Percentiles rank a stretch among this genome's conserved stretches.
Evolutionary conservation across 2,888 invertebrate species (phyloP).

Genomic region (Nudaria mundana): DNA sequence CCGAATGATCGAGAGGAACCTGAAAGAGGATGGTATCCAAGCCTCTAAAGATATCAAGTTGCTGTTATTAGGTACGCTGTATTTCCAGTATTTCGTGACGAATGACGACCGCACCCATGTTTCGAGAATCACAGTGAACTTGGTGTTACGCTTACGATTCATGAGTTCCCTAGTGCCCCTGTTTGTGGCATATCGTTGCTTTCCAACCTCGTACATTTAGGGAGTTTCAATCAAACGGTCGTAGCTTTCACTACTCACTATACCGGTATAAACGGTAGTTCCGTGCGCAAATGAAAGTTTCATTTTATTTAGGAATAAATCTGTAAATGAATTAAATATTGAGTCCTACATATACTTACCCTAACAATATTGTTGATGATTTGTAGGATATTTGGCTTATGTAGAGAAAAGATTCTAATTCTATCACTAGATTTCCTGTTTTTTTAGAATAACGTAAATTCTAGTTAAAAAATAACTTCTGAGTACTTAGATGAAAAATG

Average conservation of each 20-base stretch:
- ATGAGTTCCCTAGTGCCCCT: conserved; percentile 13
- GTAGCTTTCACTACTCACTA: conserved; percentile 69
- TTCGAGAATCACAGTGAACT: conserved; percentile 32
- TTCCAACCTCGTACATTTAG: conserved; percentile 9
- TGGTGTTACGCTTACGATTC: conserved; percentile 21
- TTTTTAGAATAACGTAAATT: too few species aligned
- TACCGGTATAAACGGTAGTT: conserved; percentile 58
- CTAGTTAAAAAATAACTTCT: too few species aligned
- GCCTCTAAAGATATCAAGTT: conserved; percentile 99
- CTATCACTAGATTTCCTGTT: too few species aligned
- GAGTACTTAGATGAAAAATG: too few species aligned
- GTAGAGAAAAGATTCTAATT: too few species aligned
- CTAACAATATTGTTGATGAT: too few species aligned
- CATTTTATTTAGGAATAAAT: conserved; percentile 44
- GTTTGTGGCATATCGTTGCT: conserved; percentile 19
- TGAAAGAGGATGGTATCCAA: conserved; percentile 99
- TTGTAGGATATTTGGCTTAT: too few species aligned
- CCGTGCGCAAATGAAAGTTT: conserved; percentile 66
- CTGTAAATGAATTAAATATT: conserved; percentile 26
- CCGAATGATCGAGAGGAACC: conserved; percentile 97
- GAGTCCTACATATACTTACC: conserved; percentile 17
- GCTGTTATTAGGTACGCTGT: conserved; percentile 92
- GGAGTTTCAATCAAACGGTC: conserved; percentile 12
- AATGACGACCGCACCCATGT: conserved; percentile 67
- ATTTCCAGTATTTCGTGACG: conserved; percentile 26